phyloP scores from a whole-genome alignment of 2,888 invertebrate species.

The Tipula unca region DNA sequence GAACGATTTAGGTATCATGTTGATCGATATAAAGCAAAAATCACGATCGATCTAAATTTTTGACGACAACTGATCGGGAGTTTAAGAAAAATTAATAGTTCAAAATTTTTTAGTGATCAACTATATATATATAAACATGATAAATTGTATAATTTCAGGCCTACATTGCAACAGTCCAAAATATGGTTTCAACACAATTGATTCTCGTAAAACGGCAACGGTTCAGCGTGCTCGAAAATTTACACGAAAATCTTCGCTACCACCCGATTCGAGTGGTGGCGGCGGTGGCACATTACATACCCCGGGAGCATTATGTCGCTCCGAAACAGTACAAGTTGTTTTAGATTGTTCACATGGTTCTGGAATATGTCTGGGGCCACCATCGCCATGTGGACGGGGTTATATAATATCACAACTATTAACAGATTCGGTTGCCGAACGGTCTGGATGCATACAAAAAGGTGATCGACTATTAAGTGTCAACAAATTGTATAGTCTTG shows the following conservation, averaged over 20 bases:
- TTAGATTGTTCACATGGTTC: slow-evolving; percentile 42
- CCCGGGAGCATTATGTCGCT: slow-evolving; percentile 37
- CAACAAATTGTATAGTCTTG: slow-evolving; percentile 66
- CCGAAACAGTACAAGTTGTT: slow-evolving; percentile 41
- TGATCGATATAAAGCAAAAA: too few relatives aligned
- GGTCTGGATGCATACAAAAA: slow-evolving; percentile 64
- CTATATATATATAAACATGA: too few relatives aligned
- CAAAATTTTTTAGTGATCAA: too few relatives aligned
- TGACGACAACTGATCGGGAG: too few relatives aligned
- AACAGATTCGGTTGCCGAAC: slow-evolving; percentile 39
- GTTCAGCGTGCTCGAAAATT: slow-evolving; percentile 32
- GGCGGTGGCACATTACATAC: slow-evolving; percentile 28
- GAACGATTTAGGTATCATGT: too few relatives aligned
- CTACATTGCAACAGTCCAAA: slow-evolving; percentile 42
- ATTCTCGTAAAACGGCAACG: slow-evolving; percentile 43
- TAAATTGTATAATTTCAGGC: slow-evolving; percentile 24
- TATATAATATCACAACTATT: slow-evolving; percentile 37
- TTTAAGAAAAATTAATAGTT: too few relatives aligned
- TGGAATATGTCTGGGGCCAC: slow-evolving; percentile 36
- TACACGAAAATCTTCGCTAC: slow-evolving; percentile 45
- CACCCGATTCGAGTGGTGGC: slow-evolving; percentile 32
- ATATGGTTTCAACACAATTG: slow-evolving; percentile 49
- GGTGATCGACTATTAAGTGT: slow-evolving; percentile 79
- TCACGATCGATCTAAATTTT: too few relatives aligned
- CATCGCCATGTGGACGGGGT: slow-evolving; percentile 35